These are phyloP conservation scores for Trisateles emortualis DNA, from an alignment of 2,888 invertebrate species.

Conservation along the genomic window DNA sequence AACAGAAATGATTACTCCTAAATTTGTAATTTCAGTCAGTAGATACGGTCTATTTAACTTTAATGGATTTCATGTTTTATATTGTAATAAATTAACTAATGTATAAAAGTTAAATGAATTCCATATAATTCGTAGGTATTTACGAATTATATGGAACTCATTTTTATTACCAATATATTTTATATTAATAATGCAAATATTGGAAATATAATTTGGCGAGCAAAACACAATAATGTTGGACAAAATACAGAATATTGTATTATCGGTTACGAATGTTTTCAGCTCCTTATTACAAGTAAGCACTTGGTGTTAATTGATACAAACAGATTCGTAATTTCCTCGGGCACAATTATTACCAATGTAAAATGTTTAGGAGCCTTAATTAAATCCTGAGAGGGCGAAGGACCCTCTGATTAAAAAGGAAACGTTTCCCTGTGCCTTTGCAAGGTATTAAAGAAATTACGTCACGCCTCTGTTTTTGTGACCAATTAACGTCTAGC, in stretches of 20 bases:
- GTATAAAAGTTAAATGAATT: too few species aligned
- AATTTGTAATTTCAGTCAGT: too few species aligned
- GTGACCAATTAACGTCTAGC: conserved; percentile 52
- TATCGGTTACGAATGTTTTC: conserved; percentile 16
- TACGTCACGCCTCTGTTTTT: conserved; percentile 55
- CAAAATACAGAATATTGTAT: conserved; percentile 12
- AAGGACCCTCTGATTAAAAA: conserved; percentile 68
- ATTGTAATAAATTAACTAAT: too few species aligned
- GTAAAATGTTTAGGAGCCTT: conserved; percentile 73
- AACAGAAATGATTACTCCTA: too few species aligned
- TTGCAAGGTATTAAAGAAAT: conserved; percentile 60
- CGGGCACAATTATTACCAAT: conserved; percentile 72
- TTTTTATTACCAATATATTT: too few species aligned
- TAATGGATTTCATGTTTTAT: too few species aligned
- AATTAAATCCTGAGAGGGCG: conserved; percentile 72
- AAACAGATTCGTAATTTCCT: conserved; percentile 65
- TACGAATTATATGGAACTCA: too few species aligned
- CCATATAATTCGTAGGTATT: too few species aligned
- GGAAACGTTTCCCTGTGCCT: conserved; percentile 52
- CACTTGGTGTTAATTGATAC: conserved; percentile 65
- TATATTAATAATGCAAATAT: too few species aligned
- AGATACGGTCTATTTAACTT: too few species aligned
- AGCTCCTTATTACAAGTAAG: conserved; percentile 48
- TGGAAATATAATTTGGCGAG: neutral
- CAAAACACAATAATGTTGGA: neutral